A percentile compares a stretch with the other conserved stretches of the same genome.
phyloP scores from a whole-genome alignment of 92 coral and sea anemone species.

The Phenganax stokvisi region DNA sequence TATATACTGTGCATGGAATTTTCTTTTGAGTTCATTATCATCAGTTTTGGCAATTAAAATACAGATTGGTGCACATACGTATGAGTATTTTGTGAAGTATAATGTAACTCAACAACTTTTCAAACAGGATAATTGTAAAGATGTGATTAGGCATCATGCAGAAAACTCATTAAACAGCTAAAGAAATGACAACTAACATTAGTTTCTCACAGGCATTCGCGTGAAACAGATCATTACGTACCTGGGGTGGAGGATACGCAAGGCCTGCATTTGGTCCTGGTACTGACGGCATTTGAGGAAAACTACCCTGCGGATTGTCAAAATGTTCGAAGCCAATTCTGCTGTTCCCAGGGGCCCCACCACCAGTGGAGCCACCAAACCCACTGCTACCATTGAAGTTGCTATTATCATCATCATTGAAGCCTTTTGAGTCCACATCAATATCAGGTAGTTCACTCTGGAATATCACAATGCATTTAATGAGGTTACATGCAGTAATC shows the following conservation, averaged over 20 bases:
- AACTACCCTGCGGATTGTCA: slow-evolving; percentile 37
- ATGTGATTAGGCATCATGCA: no score
- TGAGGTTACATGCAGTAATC: neutral
- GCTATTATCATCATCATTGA: neutral
- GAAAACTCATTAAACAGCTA: no score
- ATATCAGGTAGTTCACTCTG: slow-evolving; percentile 55
- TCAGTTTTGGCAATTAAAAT: neutral
- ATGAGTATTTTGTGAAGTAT: neutral
- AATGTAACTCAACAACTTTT: no score
- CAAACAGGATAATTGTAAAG: no score
- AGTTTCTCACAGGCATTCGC: neutral
- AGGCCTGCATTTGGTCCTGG: slow-evolving; percentile 58
- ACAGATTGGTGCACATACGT: neutral
- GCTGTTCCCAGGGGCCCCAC: slow-evolving; percentile 57
- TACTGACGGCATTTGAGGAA: slow-evolving; percentile 73
- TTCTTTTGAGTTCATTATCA: neutral
- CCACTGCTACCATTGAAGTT: slow-evolving; percentile 36
- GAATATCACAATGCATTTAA: neutral
- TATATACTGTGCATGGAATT: no score
- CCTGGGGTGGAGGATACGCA: slow-evolving; percentile 71
- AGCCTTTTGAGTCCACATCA: slow-evolving; percentile 38
- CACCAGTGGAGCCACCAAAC: slow-evolving; percentile 29
- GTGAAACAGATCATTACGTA: slow-evolving; percentile 13
- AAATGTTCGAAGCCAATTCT: slow-evolving; percentile 58
- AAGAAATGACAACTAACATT: neutral